phyloP scores from a whole-genome alignment of 2,888 invertebrate genomes.

The Alentia gelatinosa region DNA sequence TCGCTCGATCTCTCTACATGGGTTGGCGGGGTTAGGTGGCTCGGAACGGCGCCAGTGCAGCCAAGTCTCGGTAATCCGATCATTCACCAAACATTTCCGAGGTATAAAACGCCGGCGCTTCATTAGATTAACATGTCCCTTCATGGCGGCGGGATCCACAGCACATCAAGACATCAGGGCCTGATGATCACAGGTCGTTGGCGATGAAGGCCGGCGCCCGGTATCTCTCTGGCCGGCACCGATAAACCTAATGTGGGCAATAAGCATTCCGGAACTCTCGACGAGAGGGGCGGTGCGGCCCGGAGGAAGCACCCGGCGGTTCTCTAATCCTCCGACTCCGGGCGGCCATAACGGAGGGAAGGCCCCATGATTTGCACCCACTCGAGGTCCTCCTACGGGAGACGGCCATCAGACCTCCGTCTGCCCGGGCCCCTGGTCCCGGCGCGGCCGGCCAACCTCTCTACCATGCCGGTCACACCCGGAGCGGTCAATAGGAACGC shows the following conservation, averaged over 20 bases:
- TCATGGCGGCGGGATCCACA: background rate
- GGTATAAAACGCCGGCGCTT: background rate
- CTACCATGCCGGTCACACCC: slow-evolving; percentile 13
- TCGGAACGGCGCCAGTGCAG: background rate
- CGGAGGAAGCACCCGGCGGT: background rate
- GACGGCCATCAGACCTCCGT: background rate
- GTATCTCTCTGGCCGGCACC: background rate
- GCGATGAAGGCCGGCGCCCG: background rate
- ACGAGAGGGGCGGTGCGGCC: background rate
- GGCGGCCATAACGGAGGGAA: background rate
- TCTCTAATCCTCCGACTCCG: slow-evolving; percentile 19
- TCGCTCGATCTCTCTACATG: too few species aligned
- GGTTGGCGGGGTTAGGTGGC: background rate
- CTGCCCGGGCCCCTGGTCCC: background rate
- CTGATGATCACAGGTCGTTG: background rate
- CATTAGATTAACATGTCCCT: slow-evolving; percentile 5
- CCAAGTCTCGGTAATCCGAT: background rate
- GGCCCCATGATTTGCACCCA: slow-evolving; percentile 46
- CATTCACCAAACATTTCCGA: background rate
- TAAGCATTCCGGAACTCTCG: slow-evolving; percentile 25
- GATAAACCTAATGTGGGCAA: slow-evolving; percentile 38
- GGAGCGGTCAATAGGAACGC: slow-evolving; percentile 40
- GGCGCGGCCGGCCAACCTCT: background rate
- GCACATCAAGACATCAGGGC: background rate
- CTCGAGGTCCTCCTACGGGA: background rate